Base-by-base conservation (phyloP, 2,113 vertebrate species). In the Bufo gargarizans region DNA sequence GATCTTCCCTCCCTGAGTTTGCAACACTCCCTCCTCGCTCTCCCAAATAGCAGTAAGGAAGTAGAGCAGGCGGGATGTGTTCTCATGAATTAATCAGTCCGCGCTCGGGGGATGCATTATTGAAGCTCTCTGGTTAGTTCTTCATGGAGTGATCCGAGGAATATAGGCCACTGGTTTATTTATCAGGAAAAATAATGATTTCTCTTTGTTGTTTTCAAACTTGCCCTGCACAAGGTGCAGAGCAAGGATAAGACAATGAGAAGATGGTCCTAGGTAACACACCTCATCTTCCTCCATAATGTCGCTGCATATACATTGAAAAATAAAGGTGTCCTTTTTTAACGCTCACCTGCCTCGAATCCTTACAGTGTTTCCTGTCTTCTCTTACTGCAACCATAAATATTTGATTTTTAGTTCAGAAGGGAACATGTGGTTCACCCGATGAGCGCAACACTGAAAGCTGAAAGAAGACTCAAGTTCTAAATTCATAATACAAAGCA, bases 161-260 rank as follows among this genome's bases (percentile, higher is more conserved):
- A 95, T 95, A 95, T 92, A 94, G 94, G 91, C 92, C 93, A 94
- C 93, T 96, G 94, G 95, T 95, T 96, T 95, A 96, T 96, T 96
- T 97, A 96, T 95, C 96, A 95, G 92, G 90, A 84, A 95, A 95
- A 95, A 95, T 96, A 96, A 96, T 94, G 94, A 95, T 96, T 96
- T 94, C 90, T 65, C n/a, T 0, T 4, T 89, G 87, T 89, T 89
- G 87, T 84, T 33, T 84, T 59, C 69, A 76, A 65, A 49, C 72
- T 71, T 65, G 74, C 47, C 82, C 80, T 58, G 50, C 74, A 56
- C 59, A 77, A 53, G 87, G 69, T 78, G 76, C 43, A 43, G 58
- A 86, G 53, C 13, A 69, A 45, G 82, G 74, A 47, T 20, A 78
- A 67, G 81, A 67, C 50, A 89, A 49, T 58, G 59, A 77, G 72